Evolutionary conservation across 2,797 vertebrate species (phyloP).

Genomic region (Chelmon rostratus): DNA sequence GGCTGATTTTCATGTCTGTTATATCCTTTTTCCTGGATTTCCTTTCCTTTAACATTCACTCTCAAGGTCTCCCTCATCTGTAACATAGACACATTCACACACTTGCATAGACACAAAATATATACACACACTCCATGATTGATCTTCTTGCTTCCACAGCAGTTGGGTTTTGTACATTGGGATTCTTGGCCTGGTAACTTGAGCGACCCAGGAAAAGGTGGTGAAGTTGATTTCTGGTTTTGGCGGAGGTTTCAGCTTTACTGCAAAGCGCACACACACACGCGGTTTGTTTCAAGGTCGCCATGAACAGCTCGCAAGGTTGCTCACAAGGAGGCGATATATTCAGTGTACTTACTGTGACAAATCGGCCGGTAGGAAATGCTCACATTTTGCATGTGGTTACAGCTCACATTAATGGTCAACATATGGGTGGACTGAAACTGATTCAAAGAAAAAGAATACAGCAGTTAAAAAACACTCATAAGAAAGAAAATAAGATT

Average conservation of each 20-base stretch:
- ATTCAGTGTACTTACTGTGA: slow-evolving; percentile 65
- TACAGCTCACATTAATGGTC: slow-evolving; percentile 28
- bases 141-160: slow-evolving; percentile 60
- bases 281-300: not conserved
- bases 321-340: not conserved
- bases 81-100: not conserved
- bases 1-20: not conserved
- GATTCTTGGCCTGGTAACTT: rapidly evolving
- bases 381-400: rapidly evolving
- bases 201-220: slow-evolving; percentile 34
- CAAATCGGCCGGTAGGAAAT: rapidly evolving
- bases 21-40: not conserved
- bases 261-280: slow-evolving; percentile 53
- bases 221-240: slow-evolving; percentile 42
- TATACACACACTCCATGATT: slow-evolving; percentile 66
- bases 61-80: not conserved
- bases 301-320: not conserved
- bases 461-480: not conserved
- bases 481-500: not conserved
- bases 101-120: not conserved
- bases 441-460: slow-evolving; percentile 34
- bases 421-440: rapidly evolving
- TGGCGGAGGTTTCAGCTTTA: slow-evolving; percentile 65
- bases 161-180: rapidly evolving
- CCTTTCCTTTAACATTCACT: not conserved